These are phyloP conservation scores for Drosophila nigrodunni DNA, from an alignment of 1,140 invertebrate species.

Conservation along the genomic window DNA sequence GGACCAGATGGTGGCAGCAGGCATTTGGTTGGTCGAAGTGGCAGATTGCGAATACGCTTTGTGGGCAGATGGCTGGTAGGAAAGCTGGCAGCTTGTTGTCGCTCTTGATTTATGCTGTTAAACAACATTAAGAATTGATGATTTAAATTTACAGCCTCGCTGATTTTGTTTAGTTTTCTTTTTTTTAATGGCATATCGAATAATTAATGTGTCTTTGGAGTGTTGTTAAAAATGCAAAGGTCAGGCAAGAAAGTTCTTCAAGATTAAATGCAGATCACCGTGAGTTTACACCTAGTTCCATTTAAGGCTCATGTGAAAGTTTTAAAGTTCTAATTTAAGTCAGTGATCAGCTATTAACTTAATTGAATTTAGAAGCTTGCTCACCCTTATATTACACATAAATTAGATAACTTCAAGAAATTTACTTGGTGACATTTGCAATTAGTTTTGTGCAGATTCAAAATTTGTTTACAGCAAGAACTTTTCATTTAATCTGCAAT, in stretches of 20 bases:
- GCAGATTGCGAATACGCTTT: slow-evolving; percentile 53
- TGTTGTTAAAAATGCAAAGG: slow-evolving; percentile 21
- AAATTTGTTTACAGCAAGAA: slow-evolving; percentile 2
- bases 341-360: slow-evolving; percentile 9
- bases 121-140: slow-evolving; percentile 71
- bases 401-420: neutral
- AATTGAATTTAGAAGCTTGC: slow-evolving; percentile 25
- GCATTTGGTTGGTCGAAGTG: slow-evolving; percentile 48
- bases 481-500: slow-evolving; percentile 34
- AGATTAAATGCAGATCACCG: neutral
- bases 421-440: slow-evolving; percentile 20
- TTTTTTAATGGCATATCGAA: slow-evolving; percentile 26
- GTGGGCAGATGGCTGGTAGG: slow-evolving; percentile 38
- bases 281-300: too few species aligned
- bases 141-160: slow-evolving; percentile 46
- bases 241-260: neutral
- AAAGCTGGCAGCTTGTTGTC: slow-evolving; percentile 10
- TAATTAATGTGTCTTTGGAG: slow-evolving; percentile 53
- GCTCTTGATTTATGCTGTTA: slow-evolving; percentile 66
- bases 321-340: neutral
- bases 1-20: slow-evolving; percentile 33
- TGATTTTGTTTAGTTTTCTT: slow-evolving; percentile 34
- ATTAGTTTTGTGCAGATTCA: slow-evolving; percentile 13
- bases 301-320: too few species aligned
- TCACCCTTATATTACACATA: neutral